Conservation (phyloP, 2,888 invertebrate genomes). For the Tubulanus polymorphus region DNA sequence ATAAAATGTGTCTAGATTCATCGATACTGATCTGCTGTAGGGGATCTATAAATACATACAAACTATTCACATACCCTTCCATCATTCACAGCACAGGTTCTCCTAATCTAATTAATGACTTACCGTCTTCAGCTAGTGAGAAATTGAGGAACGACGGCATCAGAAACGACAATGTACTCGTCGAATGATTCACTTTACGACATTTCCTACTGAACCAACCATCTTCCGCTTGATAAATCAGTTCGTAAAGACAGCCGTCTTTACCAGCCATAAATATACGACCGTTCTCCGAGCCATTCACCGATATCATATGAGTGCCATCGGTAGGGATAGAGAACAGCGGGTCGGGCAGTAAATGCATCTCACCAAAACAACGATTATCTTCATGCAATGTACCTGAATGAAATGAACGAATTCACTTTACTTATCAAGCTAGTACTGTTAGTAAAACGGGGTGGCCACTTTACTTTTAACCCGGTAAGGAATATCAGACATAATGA, state of each 20-base stretch:
- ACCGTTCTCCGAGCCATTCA: slow-evolving; percentile 76
- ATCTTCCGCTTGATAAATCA: slow-evolving; percentile 71
- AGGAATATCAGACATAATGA: too few relatives aligned
- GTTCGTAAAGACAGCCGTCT: slow-evolving; percentile 92
- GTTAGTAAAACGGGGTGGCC: too few relatives aligned
- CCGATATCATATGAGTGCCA: slow-evolving; percentile 76
- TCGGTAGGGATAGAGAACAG: slow-evolving; percentile 85
- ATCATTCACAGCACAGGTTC: not conserved
- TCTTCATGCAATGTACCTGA: not conserved
- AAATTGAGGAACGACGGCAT: slow-evolving; percentile 85
- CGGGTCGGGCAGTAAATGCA: slow-evolving; percentile 91
- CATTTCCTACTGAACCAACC: slow-evolving; percentile 95
- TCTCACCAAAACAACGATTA: too few relatives aligned
- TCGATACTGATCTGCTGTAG: slow-evolving; percentile 83
- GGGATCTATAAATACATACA: slow-evolving; percentile 61
- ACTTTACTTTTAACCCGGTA: too few relatives aligned
- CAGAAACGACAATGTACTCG: slow-evolving; percentile 78
- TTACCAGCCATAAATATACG: slow-evolving; percentile 92
- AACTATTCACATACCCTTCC: not conserved
- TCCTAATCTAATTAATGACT: too few relatives aligned
- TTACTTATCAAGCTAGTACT: too few relatives aligned
- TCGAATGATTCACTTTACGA: slow-evolving; percentile 91
- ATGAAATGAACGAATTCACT: not conserved
- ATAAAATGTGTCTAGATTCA: slow-evolving; percentile 81
- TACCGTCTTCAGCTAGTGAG: slow-evolving; percentile 67